Base-by-base conservation (phyloP, 2,113 vertebrate genomes). In the Pseudopipra pipra region DNA sequence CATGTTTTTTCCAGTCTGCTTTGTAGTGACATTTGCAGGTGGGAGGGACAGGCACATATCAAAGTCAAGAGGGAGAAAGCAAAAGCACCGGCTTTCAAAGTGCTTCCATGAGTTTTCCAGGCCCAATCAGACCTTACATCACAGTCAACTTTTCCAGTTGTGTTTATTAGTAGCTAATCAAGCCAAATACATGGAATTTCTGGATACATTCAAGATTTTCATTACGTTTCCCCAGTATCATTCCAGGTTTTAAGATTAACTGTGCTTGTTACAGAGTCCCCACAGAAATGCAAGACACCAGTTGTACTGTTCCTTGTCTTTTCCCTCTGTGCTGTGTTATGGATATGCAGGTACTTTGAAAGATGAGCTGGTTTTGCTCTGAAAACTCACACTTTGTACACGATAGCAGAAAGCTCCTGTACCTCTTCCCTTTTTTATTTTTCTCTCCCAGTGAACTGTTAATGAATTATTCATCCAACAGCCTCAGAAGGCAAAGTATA, bases 381-480 rank as follows among this genome's bases (percentile, higher is more conserved):
- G 23, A 65, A 89, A 92, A 85, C 49, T 84, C 39, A 20, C 30
- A 27, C 51, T 92, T 85, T 22, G 37, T 66, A 41, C 2, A 0
- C 41, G 51, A 61, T 49, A 66, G 46, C 30, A 80, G 55, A 80
- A 86, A 71, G 31, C 39, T 83, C 27, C 59, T 52, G 18, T 25
- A 80, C 63, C 25, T 86, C 76, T 88, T 62, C 20, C 37, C 54
- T 63, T 92, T 70, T 25, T 85, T 92, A 54, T 82, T 72, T 78
- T 85, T 52, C 49, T 61, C 31, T 49, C 3, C 12, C 11, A n/a
- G 25, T 67, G 30, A 37, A 63, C 22, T 23, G 19, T 80, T 80
- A 35, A 77, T 92, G 55, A 92, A 83, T 92, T 83, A 90, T 86
- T 96, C 37, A 90, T 73, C 5, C n/a, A 66, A 41, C 73, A 37